Base-by-base conservation (phyloP, 2,888 invertebrate genomes). In the Acanthosepion esculentum region DNA sequence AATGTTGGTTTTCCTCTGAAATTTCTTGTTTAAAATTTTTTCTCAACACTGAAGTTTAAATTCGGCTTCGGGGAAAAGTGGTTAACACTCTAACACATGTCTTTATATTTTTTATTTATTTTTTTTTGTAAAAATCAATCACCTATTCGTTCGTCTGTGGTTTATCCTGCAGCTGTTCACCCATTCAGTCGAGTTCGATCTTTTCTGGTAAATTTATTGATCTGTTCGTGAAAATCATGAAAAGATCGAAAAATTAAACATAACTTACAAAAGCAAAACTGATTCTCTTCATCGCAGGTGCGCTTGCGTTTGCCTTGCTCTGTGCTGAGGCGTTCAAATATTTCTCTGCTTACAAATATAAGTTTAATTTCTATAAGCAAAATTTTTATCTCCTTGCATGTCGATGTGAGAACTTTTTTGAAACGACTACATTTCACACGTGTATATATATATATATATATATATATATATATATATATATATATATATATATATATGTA, bases 71-170 rank as follows among this genome's bases (percentile, higher is more conserved):
- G 12, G 78, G n/a, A n/a, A 29, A 78, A n/a, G n/a, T 12, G n/a
- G 78, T 78, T n/a, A 78, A 78, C 78, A 78, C n/a, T 78, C n/a
- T n/a, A 5, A 3, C 29, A n/a, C n/a, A 78, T 78, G 12, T 78
- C 78, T 78, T 78, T 0, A n/a, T 78, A 78, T 78, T n/a, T 78
- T n/a, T 59, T 20, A 15, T 29, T 64, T 29, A 1, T 78, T 78
- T 78, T 78, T 78, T 78, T n/a, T 10, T 78, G 15, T n/a, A n/a
- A 78, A 78, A 78, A 78, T 78, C 78, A n/a, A 78, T 78, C 78
- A 78, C n/a, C n/a, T n/a, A n/a, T 78, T 78, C 78, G n/a, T n/a
- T 78, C 78, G 78, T 78, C 78, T 78, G 78, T 78, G 78, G 29
- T 78, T 78, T 78, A n/a, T n/a, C 78, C 29, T n/a, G 78, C 78